A percentile compares a stretch with the other conserved stretches of the same genome.
These are phyloP conservation scores for Crocodylus rhombifer DNA, from an alignment of 2,797 vertebrate species.

Conservation along the genomic window DNA sequence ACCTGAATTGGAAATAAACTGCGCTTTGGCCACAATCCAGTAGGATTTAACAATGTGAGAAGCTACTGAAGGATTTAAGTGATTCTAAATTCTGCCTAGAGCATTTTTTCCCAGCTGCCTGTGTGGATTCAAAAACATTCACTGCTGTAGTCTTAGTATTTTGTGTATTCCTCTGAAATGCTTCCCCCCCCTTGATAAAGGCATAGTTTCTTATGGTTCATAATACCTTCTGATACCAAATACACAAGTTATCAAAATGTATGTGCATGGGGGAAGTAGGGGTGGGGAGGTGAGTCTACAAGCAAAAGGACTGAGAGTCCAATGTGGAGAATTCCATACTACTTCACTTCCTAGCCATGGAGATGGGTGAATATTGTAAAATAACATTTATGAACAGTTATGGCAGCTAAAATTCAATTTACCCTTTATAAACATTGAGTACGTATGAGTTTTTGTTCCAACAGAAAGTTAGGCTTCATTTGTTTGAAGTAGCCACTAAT, in stretches of 20 bases:
- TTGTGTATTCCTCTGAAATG: not conserved
- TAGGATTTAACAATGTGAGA: not conserved
- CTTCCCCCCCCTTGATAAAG: not conserved
- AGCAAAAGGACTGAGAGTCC: no score
- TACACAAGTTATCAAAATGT: no score
- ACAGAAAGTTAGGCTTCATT: not conserved
- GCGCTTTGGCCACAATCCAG: not conserved
- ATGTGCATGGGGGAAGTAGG: no score
- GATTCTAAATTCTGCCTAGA: not conserved
- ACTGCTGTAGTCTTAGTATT: not conserved
- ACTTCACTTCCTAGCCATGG: not conserved
- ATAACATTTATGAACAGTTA: not conserved
- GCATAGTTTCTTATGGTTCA: no score
- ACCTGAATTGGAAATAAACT: not conserved
- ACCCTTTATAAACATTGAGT: not conserved
- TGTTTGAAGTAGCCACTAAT: not conserved
- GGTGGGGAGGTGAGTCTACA: no score
- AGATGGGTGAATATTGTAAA: not conserved
- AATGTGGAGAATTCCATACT: no score
- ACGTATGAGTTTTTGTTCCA: not conserved
- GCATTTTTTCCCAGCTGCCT: not conserved
- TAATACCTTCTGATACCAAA: rapidly evolving
- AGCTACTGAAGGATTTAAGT: not conserved
- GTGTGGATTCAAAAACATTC: not conserved
- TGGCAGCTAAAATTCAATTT: not conserved